A percentile compares a stretch with the other conserved stretches of the same genome.
phyloP scores from a whole-genome alignment of 2,113 vertebrate genomes.

The Mustela lutreola region DNA sequence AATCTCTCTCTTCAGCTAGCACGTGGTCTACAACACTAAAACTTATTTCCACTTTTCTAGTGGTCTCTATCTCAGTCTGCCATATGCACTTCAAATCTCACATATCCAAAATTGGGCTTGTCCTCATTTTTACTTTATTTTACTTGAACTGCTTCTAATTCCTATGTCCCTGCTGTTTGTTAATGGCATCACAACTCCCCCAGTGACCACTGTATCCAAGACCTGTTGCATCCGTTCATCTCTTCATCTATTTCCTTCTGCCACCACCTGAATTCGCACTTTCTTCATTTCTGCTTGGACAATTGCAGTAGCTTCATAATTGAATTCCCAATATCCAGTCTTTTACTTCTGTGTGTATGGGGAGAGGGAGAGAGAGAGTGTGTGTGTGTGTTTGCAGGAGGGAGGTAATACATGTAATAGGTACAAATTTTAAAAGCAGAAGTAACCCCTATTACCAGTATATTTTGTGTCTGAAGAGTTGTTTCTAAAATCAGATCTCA shows the following conservation, averaged over 20 bases:
- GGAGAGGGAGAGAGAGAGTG: not conserved
- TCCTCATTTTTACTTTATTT: not conserved
- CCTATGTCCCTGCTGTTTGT: not conserved
- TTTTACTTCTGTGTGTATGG: not conserved
- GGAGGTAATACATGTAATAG: not conserved
- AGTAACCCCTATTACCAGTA: not conserved
- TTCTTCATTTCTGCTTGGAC: not conserved
- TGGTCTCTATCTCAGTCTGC: not conserved
- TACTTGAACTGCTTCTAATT: not conserved
- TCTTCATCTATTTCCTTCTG: not conserved
- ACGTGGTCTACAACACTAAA: not conserved
- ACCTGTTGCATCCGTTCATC: not conserved
- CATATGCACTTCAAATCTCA: not conserved
- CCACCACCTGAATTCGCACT: not conserved
- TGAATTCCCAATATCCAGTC: not conserved
- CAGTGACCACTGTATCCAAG: not conserved
- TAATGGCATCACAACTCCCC: not conserved
- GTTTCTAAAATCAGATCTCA: conserved; percentile 51
- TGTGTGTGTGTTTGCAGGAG: not conserved
- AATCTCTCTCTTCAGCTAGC: not conserved
- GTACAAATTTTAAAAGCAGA: conserved; percentile 38
- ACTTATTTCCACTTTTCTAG: not conserved
- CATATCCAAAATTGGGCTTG: not conserved
- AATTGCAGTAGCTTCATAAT: not conserved
- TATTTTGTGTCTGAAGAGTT: conserved; percentile 1